A percentile compares a stretch with the other conserved stretches of the same genome.
Conservation (phyloP, 2,113 vertebrate genomes). For the Petrocephalus zakoni region DNA sequence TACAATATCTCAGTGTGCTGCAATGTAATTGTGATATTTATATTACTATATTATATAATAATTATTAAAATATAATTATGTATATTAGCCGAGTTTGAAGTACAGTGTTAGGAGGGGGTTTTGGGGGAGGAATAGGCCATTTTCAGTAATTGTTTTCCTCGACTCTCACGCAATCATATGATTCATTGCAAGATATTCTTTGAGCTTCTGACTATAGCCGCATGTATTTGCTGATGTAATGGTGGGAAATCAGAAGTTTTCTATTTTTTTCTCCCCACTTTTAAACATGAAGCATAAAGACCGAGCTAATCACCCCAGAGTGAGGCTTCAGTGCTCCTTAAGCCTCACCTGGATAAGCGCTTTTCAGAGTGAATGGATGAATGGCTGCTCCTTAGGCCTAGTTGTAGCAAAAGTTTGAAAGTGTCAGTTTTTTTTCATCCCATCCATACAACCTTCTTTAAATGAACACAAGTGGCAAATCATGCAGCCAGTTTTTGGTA, state of each 20-base stretch:
- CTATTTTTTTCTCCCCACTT: neutral
- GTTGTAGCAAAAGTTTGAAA: slow-evolving; percentile 1
- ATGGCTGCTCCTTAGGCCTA: neutral
- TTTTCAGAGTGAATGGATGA: neutral
- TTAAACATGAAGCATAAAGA: neutral
- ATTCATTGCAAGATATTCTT: neutral
- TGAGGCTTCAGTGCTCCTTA: neutral
- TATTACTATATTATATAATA: neutral
- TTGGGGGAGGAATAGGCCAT: neutral
- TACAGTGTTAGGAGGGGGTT: neutral
- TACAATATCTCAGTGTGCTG: neutral
- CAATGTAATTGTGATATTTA: neutral
- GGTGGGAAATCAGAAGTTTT: neutral
- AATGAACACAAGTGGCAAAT: neutral
- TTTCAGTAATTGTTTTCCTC: neutral
- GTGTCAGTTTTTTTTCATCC: neutral
- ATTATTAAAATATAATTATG: too few relatives aligned
- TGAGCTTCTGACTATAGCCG: neutral
- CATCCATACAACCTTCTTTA: neutral
- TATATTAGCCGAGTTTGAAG: neutral
- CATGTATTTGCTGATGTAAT: neutral
- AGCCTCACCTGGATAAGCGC: neutral
- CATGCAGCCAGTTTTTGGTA: neutral
- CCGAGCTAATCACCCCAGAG: neutral
- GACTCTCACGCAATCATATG: neutral